Conservation (phyloP, 2,797 vertebrate species). For the Bradypodion pumilum region DNA sequence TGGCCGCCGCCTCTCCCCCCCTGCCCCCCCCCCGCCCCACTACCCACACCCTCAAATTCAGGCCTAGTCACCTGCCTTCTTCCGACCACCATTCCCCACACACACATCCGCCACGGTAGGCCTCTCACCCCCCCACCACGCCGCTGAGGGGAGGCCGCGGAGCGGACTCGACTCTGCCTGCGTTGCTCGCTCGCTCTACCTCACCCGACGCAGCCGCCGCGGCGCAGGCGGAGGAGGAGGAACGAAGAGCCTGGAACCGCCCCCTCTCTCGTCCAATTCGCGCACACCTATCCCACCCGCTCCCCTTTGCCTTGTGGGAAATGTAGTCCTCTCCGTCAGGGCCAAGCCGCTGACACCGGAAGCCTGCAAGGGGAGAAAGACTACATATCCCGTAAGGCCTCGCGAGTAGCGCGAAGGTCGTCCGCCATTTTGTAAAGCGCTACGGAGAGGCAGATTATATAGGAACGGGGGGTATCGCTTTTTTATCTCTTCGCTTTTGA, state of each 20-base stretch:
- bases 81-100: not conserved
- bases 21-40: too few relatives aligned
- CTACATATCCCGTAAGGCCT: conserved; percentile 64
- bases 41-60: not conserved
- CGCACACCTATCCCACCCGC: conserved; percentile 11
- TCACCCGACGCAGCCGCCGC: conserved; percentile 64
- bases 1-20: too few relatives aligned
- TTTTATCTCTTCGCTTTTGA: not conserved
- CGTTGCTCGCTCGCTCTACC: conserved; percentile 53
- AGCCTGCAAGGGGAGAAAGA: conserved; percentile 23
- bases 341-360: not conserved
- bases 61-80: not conserved
- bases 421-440: conserved; percentile 67
- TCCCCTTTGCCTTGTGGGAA: conserved; percentile 6
- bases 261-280: conserved; percentile 39
- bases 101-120: not conserved
- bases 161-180: conserved; percentile 23
- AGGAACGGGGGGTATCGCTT: not conserved
- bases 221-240: conserved; percentile 41
- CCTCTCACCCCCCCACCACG: not conserved
- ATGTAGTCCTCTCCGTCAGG: conserved; percentile 1
- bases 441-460: not conserved
- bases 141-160: not conserved
- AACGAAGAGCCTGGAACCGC: conserved; percentile 1
- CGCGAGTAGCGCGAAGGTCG: conserved; percentile 57